Evolutionary conservation across 2,797 vertebrate species (phyloP).

Genomic region (Caiman crocodilus): DNA sequence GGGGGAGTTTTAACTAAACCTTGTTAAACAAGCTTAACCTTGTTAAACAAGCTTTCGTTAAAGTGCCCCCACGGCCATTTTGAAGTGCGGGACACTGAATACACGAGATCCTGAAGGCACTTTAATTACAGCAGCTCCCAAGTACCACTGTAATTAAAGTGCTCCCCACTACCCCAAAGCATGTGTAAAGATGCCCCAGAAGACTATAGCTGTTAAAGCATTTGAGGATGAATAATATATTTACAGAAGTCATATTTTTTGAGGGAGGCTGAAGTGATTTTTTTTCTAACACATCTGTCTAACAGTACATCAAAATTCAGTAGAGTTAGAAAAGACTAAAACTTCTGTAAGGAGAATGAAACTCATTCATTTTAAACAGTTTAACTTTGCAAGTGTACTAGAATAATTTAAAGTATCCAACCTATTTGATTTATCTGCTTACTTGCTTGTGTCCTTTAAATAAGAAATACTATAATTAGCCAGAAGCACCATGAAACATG

Average conservation of each 20-base stretch:
- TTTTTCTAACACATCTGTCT: no score
- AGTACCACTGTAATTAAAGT: no score
- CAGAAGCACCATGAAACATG: not conserved
- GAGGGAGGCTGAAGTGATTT: not conserved
- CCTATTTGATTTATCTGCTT: not conserved
- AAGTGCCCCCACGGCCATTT: no score
- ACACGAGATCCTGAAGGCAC: no score
- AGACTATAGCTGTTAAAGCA: no score
- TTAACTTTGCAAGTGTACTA: not conserved
- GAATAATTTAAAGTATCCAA: conserved; percentile 8
- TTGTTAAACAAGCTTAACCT: no score
- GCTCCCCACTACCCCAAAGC: no score
- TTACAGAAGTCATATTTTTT: not conserved
- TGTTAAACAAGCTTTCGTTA: no score
- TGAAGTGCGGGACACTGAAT: no score
- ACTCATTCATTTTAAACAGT: conserved; percentile 17
- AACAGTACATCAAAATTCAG: not conserved
- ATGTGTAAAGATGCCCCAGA: no score
- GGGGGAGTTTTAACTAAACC: no score
- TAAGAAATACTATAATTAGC: not conserved
- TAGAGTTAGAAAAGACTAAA: not conserved
- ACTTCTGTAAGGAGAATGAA: not conserved
- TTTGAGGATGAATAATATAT: not conserved
- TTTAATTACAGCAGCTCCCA: no score
- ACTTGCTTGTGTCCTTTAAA: not conserved